Conservation (phyloP, 2,797 vertebrate species). For the Mustela erminea region DNA sequence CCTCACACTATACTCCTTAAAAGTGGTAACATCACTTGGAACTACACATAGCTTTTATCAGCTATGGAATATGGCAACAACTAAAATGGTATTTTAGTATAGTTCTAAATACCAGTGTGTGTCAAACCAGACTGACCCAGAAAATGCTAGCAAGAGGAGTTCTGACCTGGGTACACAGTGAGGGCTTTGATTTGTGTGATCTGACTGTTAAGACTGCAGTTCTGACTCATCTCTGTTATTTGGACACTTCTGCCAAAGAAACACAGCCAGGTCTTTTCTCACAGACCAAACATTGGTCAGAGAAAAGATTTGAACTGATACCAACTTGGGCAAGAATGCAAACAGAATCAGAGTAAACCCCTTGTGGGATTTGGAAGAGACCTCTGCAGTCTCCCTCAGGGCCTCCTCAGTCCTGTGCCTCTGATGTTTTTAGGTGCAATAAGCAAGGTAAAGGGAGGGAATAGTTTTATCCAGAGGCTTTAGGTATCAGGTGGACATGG, state of each 20-base stretch:
- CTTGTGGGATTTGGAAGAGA: not conserved
- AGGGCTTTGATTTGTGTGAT: not conserved
- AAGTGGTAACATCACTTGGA: not conserved
- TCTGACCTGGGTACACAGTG: not conserved
- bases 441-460: not conserved
- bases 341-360: not conserved
- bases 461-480: not conserved
- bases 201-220: not conserved
- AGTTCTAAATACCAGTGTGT: not conserved
- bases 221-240: not conserved
- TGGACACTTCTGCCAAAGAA: not conserved
- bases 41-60: not conserved
- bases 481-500: not conserved
- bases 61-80: not conserved
- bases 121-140: not conserved
- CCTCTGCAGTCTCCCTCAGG: not conserved
- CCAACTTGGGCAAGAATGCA: not conserved
- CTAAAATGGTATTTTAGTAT: not conserved
- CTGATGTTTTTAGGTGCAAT: not conserved
- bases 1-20: not conserved
- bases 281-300: not conserved
- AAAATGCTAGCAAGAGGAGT: not conserved
- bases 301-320: not conserved
- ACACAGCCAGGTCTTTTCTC: not conserved
- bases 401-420: not conserved